These are phyloP conservation scores for Drosophila mayaguana DNA, from an alignment of 2,888 invertebrate genomes.

Conservation along the genomic window DNA sequence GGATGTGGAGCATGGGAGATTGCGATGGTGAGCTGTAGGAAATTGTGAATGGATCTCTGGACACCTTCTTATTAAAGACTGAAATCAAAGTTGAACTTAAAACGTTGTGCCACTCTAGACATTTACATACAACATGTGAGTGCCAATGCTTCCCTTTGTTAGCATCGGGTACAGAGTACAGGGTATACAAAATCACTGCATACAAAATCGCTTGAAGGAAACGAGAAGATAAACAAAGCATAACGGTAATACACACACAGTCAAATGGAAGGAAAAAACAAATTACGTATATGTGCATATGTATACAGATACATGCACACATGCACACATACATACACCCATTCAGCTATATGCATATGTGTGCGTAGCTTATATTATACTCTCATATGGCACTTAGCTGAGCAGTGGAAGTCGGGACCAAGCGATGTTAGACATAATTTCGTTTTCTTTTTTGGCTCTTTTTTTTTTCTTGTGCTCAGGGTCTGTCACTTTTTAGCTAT, in stretches of 20 bases:
- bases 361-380: conserved; percentile 56
- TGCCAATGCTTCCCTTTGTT: neutral
- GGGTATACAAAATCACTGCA: conserved; percentile 35
- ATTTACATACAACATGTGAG: neutral
- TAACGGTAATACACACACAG: conserved; percentile 16
- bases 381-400: conserved; percentile 61
- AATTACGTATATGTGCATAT: conserved; percentile 31
- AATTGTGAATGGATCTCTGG: no score
- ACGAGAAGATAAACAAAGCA: conserved; percentile 47
- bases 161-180: neutral
- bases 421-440: conserved; percentile 69
- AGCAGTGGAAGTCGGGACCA: conserved; percentile 56
- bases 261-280: neutral
- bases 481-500: conserved; percentile 24
- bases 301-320: neutral
- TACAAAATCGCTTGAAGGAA: conserved; percentile 42
- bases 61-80: no score
- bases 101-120: neutral
- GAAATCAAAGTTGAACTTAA: no score
- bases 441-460: conserved; percentile 42
- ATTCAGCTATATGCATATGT: conserved; percentile 22
- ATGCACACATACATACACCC: conserved; percentile 6
- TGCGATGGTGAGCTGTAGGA: no score
- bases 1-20: no score
- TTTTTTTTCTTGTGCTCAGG: conserved; percentile 1